A percentile compares a stretch with the other conserved stretches of the same genome.
Evolutionary conservation across 1,140 invertebrate genomes (phyloP).

Genomic region (Papilio polyxenes): DNA sequence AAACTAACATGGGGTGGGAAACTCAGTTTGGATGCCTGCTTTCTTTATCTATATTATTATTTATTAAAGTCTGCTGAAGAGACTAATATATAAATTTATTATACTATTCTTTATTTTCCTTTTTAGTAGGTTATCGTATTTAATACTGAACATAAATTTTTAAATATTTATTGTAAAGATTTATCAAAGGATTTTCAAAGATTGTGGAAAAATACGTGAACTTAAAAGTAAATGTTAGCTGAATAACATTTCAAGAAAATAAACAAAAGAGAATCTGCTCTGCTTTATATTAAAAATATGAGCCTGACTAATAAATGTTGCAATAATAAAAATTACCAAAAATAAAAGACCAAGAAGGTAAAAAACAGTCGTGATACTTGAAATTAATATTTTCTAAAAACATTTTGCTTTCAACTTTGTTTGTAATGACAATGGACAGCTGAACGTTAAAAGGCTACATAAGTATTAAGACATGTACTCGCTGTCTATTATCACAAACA

Average conservation of each 20-base stretch:
- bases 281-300: not conserved
- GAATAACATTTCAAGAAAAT: conserved; percentile 8
- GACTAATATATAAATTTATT: too few relatives aligned
- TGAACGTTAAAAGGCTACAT: not conserved
- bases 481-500: too few relatives aligned
- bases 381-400: conserved; percentile 16
- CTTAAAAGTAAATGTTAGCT: not conserved
- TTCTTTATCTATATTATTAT: too few relatives aligned
- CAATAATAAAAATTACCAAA: conserved; percentile 6
- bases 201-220: not conserved
- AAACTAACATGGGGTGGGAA: too few relatives aligned
- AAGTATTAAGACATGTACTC: not conserved
- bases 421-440: not conserved
- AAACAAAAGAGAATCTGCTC: not conserved
- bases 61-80: too few relatives aligned
- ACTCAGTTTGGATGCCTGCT: too few relatives aligned
- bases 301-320: not conserved
- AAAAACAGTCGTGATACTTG: not conserved
- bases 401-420: conserved; percentile 5
- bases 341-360: not conserved
- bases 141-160: too few relatives aligned
- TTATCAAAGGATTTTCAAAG: conserved; percentile 1
- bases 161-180: not conserved
- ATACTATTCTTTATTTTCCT: too few relatives aligned
- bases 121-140: too few relatives aligned